Evolutionary conservation across 1,140 invertebrate genomes (phyloP).

Genomic region (Aphelenchoides fujianensis): DNA sequence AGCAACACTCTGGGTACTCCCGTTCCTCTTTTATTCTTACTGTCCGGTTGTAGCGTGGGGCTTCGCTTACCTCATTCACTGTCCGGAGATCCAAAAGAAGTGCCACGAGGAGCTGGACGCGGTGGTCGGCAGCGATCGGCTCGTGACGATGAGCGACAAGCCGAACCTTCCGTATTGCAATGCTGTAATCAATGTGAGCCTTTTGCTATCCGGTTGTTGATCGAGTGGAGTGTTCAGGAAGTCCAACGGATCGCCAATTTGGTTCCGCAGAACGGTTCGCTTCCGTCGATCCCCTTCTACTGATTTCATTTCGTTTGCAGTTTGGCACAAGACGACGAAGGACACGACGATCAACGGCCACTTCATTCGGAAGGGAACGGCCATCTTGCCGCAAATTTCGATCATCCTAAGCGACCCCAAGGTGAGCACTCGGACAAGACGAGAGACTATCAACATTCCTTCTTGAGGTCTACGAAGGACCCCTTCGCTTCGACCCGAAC

Average conservation of each 20-base stretch:
- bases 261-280: conserved; percentile 10
- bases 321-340: conserved; percentile 22
- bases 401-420: conserved; percentile 4
- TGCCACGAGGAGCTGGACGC: conserved; percentile 24
- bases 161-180: conserved; percentile 23
- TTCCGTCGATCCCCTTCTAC: no score
- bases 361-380: not conserved
- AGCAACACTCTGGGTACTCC: conserved; percentile 16
- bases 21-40: not conserved
- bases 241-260: conserved; percentile 14
- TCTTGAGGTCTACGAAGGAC: conserved; percentile 2
- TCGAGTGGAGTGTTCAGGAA: not conserved
- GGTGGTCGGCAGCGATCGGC: conserved; percentile 24
- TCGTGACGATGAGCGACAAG: conserved; percentile 26
- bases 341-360: conserved; percentile 13
- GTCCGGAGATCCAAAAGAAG: conserved; percentile 31
- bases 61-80: conserved; percentile 22
- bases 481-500: not conserved
- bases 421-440: not conserved
- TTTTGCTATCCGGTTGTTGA: not conserved
- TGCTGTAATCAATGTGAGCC: conserved; percentile 20
- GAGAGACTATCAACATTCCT: not conserved
- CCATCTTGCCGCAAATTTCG: conserved; percentile 20
- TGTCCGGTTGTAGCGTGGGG: conserved; percentile 10
- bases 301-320: no score